Evolutionary conservation across 2,113 vertebrate genomes (phyloP), one percentile per base, ranked within the genome.

Genomic region (Oreocharis arfaki): DNA sequence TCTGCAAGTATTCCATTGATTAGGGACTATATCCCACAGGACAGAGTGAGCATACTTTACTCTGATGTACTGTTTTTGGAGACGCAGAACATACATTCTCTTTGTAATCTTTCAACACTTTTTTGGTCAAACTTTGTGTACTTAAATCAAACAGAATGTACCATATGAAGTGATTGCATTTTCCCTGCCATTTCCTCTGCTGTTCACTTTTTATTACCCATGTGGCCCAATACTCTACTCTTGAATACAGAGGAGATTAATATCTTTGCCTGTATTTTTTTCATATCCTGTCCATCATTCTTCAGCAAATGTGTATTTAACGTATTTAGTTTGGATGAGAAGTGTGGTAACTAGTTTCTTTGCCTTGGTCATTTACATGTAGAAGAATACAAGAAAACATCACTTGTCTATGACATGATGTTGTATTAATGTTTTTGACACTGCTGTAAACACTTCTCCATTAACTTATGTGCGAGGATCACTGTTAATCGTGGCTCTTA

Each of bases 241-340:
- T 74, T 61, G 21, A 87, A 60, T 11, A 47, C 2, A n/a, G 13
- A 32, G 19, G 9, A 46, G 5, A 81, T 22, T 23, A 69, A 49
- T 5, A 20, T 4, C 32, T 84, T 21, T 23, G 4, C 16, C 13
- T 14, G 6, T 3, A 5, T 6, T 26, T 50, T 59, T 57, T 87
- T 30, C 11, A 2, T 5, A 2, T 37, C 1, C 4, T 41, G 8
- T 61, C 10, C 2, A 11, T 39, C 24, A 56, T 44, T 73, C 28
- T 67, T 35, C 39, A 35, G 4, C 39, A 8, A 65, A 9, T 32
- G 6, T 44, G 12, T n/a, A n/a, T 4, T 44, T 77, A 27, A 37
- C 1, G 14, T 64, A 16, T 26, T 56, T 55, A 46, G 18, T 32
- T 44, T 69, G 19, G 8, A 57, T 53, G 24, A 70, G 19, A 67